Evolutionary conservation across 2,888 invertebrate genomes (phyloP), one percentile per base, ranked within the genome.

Genomic region (Thecocarcelia acutangulata): DNA sequence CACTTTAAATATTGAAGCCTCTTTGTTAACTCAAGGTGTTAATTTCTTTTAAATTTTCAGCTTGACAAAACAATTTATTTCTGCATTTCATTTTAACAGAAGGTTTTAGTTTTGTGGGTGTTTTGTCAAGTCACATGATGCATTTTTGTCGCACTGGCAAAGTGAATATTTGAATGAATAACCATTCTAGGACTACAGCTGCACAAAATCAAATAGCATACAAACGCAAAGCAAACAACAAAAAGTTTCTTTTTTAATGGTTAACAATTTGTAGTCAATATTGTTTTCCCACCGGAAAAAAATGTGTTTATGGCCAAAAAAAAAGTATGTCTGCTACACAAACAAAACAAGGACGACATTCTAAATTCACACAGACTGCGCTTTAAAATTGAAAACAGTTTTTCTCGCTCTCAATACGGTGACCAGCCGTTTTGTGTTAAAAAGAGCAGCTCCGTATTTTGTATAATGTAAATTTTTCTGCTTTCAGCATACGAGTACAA

Each of bases 221-320:
- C 6, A 8, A 13, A 28, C 33, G 13, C 33, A 8, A 33, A 33
- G 15, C 21, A 24, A 64, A 24, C 24, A 28, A 15, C 42, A 59
- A 50, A 61, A 44, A 40, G 44, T 13, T 68, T 37, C 37, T 52
- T 58, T 44, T 66, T 64, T 21, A 58, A 77, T 64, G 56, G 48
- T 28, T 42, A 72, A 50, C 44, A 72, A 44, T 33, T 72, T 72
- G 58, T 72, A 66, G 40, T 21, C 28, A 48, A 63, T 56, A 63
- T 61, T 63, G 61, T 24, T 15, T 58, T 17, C 52, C 21, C 33
- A 54, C 19, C 37, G 15, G 40, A 13, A 46, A 9, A 50, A 37
- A 15, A 37, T 9, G 9, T 28, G 1, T 58, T 74, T 56, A 58
- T 40, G 48, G 50, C 46, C 48, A 13, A 64, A 54, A 73, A 58